Conservation (phyloP, 2,888 invertebrate genomes). For the Idaea aversata region DNA sequence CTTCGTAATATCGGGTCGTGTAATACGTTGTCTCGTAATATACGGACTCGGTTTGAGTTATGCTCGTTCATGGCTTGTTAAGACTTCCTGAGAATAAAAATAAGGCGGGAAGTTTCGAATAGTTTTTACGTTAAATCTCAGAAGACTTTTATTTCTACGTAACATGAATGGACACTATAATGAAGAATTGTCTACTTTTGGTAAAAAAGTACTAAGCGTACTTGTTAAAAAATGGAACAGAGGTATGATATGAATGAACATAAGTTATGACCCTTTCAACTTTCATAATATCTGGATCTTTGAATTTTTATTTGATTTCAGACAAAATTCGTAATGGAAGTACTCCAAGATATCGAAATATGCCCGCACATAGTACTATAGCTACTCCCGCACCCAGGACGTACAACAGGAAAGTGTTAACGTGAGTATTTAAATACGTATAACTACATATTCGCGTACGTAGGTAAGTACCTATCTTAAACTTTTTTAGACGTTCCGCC, state of each 20-base stretch:
- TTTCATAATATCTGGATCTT: background rate
- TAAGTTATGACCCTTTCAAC: background rate
- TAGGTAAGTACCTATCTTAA: no score
- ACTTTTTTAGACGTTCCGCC: background rate
- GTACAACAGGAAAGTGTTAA: slow-evolving; percentile 17
- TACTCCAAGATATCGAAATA: background rate
- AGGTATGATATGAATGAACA: slow-evolving; percentile 40
- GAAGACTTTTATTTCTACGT: no score
- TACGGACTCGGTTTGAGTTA: no score
- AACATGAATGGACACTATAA: slow-evolving; percentile 31
- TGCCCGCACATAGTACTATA: background rate
- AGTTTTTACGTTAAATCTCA: no score
- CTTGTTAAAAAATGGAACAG: slow-evolving; percentile 42
- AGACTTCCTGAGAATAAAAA: no score
- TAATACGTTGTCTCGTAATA: no score
- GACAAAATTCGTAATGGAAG: slow-evolving; percentile 19
- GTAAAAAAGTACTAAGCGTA: slow-evolving; percentile 50
- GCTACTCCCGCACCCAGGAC: background rate
- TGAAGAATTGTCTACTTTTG: slow-evolving; percentile 53
- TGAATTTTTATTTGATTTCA: slow-evolving; percentile 13
- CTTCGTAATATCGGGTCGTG: no score
- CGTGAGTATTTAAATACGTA: slow-evolving; percentile 14
- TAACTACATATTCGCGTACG: no score
- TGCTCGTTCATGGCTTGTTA: no score
- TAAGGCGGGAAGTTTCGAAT: no score